Percentiles rank a stretch among this genome's conserved stretches.
These are phyloP conservation scores for Meta bourneti DNA, from an alignment of 2,888 invertebrate genomes.

Conservation along the genomic window DNA sequence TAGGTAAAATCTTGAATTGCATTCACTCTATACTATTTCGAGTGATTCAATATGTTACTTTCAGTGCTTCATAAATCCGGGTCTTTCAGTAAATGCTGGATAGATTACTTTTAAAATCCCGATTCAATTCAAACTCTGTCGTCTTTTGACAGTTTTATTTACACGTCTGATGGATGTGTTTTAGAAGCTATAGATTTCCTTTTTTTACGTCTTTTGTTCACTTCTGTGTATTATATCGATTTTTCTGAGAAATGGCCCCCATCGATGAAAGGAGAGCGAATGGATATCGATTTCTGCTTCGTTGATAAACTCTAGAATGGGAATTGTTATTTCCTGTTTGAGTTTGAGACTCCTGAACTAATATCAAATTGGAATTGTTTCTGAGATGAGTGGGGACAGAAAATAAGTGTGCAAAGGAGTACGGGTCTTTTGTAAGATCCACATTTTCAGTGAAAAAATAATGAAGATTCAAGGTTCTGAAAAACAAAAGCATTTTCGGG, in stretches of 20 bases:
- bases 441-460: no score
- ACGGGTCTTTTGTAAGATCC: no score
- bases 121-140: neutral
- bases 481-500: no score
- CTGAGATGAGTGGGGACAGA: neutral
- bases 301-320: neutral
- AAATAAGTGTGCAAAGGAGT: no score
- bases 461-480: no score
- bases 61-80: no score
- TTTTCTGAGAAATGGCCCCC: neutral
- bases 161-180: neutral
- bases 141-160: conserved; percentile 22
- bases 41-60: no score
- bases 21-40: no score
- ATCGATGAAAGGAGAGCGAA: neutral
- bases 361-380: neutral
- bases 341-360: neutral
- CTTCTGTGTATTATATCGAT: conserved; percentile 13
- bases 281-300: neutral
- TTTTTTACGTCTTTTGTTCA: neutral
- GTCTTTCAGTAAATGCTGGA: neutral
- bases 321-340: neutral
- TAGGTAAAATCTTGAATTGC: no score
- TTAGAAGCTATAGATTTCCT: conserved; percentile 23
- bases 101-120: neutral